Evolutionary conservation across 2,888 invertebrate genomes (phyloP), one percentile per base, ranked within the genome.

Genomic region (Galerucella calmariensis): DNA sequence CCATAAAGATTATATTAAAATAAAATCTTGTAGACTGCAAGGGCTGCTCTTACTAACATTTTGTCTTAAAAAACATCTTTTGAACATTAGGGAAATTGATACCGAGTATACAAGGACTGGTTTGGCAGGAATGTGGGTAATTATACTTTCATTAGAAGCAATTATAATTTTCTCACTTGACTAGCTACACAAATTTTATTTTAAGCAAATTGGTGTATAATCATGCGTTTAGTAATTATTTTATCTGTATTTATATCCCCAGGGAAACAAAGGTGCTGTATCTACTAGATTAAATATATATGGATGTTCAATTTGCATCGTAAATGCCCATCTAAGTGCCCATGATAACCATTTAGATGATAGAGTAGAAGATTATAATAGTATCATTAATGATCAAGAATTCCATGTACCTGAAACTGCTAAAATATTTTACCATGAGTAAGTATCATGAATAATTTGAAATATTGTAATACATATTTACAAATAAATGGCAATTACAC

Each of bases 191-290:
- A 35, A 35, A 35, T 35, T 35, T 35, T 3, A 35, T 35, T 35
- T 35, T 6, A 35, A 35, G 35, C 35, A 35, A 35, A 35, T 35
- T 41, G 8, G 8, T 8, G 35, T 41, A 27, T 27, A 27, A 27
- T 27, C 4, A 27, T 3, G 27, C 27, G 35, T 41, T 41, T 9
- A 8, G 35, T 41, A 41, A 41, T 41, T 41, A 41, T 41, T 41
- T 48, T 14, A 14, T 48, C 12, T 48, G 58, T 20, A 59, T 74
- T 20, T 69, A 67, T n/a, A 81, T 88, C 0, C 90, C 41, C 86
- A 97, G 97, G 98, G 98, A 44, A 98, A 97, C 88, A 98, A 98
- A 90, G 98, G 98, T 24, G 97, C 95, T 4, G 95, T 97, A 1
- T 96, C 95, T 85, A 90, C 97, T 69, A 90, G 98, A 74, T 91